phyloP scores from a whole-genome alignment of 2,113 vertebrate genomes.

The Egretta garzetta region DNA sequence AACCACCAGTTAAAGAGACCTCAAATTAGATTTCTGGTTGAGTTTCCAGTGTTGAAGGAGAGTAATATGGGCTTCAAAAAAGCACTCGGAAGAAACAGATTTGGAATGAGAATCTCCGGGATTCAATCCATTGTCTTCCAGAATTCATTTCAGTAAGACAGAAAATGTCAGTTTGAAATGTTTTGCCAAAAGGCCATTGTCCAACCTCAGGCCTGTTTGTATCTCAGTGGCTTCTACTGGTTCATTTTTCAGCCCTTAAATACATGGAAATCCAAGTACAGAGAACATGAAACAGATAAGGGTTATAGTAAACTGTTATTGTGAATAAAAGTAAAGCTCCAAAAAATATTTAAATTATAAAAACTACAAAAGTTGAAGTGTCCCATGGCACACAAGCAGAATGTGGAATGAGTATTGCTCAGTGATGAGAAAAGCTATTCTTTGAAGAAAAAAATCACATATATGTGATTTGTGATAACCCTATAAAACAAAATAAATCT shows the following conservation, averaged over 20 bases:
- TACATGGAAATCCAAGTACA: neutral
- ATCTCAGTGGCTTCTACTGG: neutral
- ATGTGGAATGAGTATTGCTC: neutral
- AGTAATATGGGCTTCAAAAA: neutral
- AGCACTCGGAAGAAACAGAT: neutral
- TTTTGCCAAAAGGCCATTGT: neutral
- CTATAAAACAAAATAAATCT: neutral
- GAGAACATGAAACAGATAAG: neutral
- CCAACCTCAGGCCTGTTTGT: neutral
- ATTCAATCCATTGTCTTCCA: neutral
- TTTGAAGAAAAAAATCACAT: neutral
- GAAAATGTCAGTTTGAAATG: neutral
- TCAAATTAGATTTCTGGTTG: neutral
- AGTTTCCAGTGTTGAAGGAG: neutral
- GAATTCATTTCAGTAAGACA: neutral
- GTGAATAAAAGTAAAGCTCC: neutral
- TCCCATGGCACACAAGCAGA: neutral
- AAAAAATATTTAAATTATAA: neutral
- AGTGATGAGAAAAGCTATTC: neutral
- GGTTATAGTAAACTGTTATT: rapidly evolving
- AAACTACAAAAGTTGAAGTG: neutral
- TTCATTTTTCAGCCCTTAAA: neutral
- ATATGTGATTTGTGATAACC: neutral
- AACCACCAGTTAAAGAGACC: neutral
- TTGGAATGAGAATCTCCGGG: neutral